Evolutionary conservation across 2,797 vertebrate species (phyloP).

Genomic region (Sebastes reedi): DNA sequence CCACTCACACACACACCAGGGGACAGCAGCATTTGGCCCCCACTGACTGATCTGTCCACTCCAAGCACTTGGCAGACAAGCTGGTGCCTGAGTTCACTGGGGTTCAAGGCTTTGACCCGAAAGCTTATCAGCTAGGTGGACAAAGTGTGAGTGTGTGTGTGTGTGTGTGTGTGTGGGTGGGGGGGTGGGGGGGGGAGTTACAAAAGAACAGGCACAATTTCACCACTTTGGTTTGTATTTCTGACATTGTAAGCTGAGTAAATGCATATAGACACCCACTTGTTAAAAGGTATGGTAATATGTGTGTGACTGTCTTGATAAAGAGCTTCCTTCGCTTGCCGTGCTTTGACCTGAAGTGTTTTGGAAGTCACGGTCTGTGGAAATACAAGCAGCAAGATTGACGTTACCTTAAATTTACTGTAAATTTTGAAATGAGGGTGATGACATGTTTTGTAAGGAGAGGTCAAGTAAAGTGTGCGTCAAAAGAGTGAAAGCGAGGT

Average conservation of each 20-base stretch:
- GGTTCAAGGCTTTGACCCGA: conserved; percentile 66
- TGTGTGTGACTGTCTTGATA: not conserved
- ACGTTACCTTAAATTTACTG: not conserved
- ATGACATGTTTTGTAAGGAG: not conserved
- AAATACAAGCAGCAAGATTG: not conserved
- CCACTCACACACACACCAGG: conserved; percentile 63
- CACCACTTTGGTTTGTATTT: conserved; percentile 25
- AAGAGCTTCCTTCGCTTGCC: not conserved
- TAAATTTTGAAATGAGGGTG: not conserved
- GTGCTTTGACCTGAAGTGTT: not conserved
- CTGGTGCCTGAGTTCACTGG: conserved; percentile 71
- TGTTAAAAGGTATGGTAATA: conserved; percentile 8
- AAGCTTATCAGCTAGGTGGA: conserved; percentile 54
- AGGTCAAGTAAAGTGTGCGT: not conserved
- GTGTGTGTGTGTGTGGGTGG: not conserved
- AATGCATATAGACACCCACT: conserved; percentile 5
- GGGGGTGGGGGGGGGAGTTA: not conserved
- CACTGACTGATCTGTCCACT: conserved; percentile 60
- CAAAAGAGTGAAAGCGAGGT: not conserved
- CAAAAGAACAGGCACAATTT: conserved; percentile 8
- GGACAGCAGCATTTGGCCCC: conserved; percentile 77
- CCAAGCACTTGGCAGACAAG: conserved; percentile 58
- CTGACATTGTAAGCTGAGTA: conserved; percentile 5
- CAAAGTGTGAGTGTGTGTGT: conserved; percentile 20
- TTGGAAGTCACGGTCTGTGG: not conserved